A percentile compares a stretch with the other conserved stretches of the same genome.
Evolutionary conservation across 2,113 vertebrate genomes (phyloP).

Genomic region (Nyctereutes procyonoides): DNA sequence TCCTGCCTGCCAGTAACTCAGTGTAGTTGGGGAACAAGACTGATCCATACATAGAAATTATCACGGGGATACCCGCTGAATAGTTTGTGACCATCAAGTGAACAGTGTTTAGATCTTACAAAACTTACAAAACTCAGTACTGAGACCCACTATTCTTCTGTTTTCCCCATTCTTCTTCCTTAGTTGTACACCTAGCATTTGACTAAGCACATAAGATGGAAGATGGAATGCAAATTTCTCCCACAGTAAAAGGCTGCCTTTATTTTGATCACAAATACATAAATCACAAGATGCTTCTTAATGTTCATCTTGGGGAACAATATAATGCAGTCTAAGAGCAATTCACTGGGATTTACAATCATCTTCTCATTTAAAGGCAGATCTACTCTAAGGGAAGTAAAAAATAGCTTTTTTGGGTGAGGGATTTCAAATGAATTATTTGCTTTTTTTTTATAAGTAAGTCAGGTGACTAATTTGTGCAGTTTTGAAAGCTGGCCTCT

Average conservation of each 20-base stretch:
- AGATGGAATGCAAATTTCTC: slow-evolving; percentile 62
- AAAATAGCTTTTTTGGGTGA: neutral
- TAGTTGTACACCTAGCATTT: slow-evolving; percentile 13
- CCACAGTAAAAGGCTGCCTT: slow-evolving; percentile 54
- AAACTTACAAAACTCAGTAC: neutral
- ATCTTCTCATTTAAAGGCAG: slow-evolving; percentile 65
- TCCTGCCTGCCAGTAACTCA: slow-evolving; percentile 20
- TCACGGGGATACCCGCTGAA: neutral
- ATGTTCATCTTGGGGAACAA: slow-evolving; percentile 68
- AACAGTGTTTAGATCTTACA: neutral
- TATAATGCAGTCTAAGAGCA: slow-evolving; percentile 33
- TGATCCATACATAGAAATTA: neutral
- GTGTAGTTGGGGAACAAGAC: neutral
- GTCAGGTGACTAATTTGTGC: slow-evolving; percentile 44
- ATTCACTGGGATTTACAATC: slow-evolving; percentile 65
- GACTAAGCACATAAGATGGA: slow-evolving; percentile 25
- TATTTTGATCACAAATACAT: slow-evolving; percentile 72
- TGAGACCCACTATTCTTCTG: neutral
- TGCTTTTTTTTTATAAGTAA: neutral
- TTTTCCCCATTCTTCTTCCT: slow-evolving; percentile 17
- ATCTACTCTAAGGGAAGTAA: slow-evolving; percentile 30
- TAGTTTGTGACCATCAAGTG: neutral
- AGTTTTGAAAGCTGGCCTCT: slow-evolving; percentile 51
- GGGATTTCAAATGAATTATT: slow-evolving; percentile 45
- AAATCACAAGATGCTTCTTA: slow-evolving; percentile 63